These are phyloP conservation scores for Limnephilus rhombicus DNA, from an alignment of 2,888 invertebrate species.

Conservation along the genomic window DNA sequence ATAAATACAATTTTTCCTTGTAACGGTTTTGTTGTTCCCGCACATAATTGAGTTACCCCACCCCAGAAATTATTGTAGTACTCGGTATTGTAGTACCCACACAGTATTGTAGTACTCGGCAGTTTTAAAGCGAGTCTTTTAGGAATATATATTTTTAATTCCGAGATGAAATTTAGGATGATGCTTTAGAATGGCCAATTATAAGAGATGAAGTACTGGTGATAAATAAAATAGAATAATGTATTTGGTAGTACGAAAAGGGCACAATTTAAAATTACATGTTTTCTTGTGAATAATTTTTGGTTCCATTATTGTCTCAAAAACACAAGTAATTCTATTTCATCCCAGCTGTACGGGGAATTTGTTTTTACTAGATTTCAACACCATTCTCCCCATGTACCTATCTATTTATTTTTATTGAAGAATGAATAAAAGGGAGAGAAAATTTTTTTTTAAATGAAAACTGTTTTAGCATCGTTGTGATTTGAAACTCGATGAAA, in stretches of 20 bases:
- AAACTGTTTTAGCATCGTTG: no score
- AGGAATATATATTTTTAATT: neutral
- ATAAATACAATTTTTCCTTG: slow-evolving; percentile 20
- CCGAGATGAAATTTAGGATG: neutral
- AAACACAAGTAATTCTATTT: neutral
- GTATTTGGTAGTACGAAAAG: neutral
- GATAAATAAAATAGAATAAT: neutral
- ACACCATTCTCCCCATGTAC: neutral
- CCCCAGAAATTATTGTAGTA: neutral
- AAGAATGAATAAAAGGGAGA: neutral
- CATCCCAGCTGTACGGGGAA: neutral
- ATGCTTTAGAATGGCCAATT: neutral
- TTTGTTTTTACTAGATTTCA: neutral
- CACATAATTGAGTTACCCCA: slow-evolving; percentile 30
- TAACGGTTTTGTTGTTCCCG: neutral
- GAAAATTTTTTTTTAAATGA: neutral
- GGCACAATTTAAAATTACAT: neutral
- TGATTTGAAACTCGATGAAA: no score
- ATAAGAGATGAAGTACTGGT: neutral
- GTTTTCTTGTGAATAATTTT: neutral
- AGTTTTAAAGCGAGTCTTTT: slow-evolving; percentile 5
- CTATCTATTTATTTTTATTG: neutral
- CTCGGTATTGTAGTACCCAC: no score
- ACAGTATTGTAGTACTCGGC: slow-evolving; percentile 12
- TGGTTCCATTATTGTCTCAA: neutral